Conservation (phyloP, 2,888 invertebrate genomes). For the Eucera pruinosa region DNA sequence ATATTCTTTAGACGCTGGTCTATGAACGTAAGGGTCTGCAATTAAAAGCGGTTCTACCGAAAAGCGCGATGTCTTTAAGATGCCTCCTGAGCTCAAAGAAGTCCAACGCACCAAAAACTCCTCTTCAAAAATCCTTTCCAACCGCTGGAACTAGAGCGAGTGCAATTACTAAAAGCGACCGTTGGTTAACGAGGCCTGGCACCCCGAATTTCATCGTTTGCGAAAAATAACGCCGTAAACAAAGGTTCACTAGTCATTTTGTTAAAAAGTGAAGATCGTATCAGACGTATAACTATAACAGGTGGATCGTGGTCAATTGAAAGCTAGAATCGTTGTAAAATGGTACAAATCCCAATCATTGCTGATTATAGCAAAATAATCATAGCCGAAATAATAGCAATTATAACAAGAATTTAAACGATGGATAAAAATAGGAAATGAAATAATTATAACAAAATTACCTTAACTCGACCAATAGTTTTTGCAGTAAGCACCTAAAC, state of each 20-base stretch:
- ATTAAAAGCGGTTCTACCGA: not conserved
- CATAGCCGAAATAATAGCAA: not conserved
- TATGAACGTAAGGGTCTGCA: not conserved
- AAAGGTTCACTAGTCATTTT: too few relatives aligned
- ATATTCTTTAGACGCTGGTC: not conserved
- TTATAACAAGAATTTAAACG: not conserved
- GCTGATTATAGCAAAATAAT: not conserved
- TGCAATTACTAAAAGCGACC: slow-evolving; percentile 16
- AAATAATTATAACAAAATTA: too few relatives aligned
- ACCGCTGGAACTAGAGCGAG: slow-evolving; percentile 18
- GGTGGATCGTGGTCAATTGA: not conserved
- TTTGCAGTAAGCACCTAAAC: too few relatives aligned
- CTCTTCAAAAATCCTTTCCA: slow-evolving; percentile 11
- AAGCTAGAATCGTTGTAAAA: too few relatives aligned
- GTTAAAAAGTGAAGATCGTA: too few relatives aligned
- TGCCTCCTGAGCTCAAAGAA: not conserved
- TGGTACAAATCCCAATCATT: not conserved
- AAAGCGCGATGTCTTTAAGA: not conserved
- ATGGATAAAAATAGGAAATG: too few relatives aligned
- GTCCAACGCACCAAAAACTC: not conserved
- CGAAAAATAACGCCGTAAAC: too few relatives aligned
- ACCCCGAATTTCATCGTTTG: slow-evolving; percentile 4
- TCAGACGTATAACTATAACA: too few relatives aligned
- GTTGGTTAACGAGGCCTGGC: slow-evolving; percentile 9
- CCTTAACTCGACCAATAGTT: too few relatives aligned